Evolutionary conservation across 2,797 vertebrate genomes (phyloP).

Genomic region (Rhabdophis nuchalis): DNA sequence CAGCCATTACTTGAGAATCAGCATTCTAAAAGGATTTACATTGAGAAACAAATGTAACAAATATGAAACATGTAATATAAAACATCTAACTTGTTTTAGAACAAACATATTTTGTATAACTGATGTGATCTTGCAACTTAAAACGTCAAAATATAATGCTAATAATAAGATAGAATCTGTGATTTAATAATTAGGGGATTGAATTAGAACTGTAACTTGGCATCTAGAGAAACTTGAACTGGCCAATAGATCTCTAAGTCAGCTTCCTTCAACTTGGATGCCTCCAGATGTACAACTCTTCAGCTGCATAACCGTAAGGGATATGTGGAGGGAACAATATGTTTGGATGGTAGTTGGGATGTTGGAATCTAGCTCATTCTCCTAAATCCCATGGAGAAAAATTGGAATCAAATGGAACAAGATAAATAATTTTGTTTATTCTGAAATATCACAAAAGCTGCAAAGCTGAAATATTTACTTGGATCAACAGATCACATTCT

Average conservation of each 20-base stretch:
- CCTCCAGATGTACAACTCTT: not conserved
- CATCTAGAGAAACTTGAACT: not conserved
- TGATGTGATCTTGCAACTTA: not conserved
- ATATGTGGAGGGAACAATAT: no score
- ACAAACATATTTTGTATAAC: not conserved
- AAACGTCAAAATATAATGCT: not conserved
- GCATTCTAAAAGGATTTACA: not conserved
- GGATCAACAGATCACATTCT: not conserved
- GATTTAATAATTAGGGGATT: not conserved
- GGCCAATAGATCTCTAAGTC: not conserved
- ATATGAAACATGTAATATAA: not conserved
- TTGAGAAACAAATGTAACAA: not conserved
- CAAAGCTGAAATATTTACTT: not conserved
- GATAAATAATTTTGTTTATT: not conserved
- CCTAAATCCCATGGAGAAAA: not conserved
- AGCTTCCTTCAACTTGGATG: not conserved
- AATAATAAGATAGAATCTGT: not conserved
- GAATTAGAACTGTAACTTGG: not conserved
- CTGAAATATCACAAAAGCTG: not conserved
- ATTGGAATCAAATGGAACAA: not conserved
- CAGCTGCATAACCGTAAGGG: not conserved
- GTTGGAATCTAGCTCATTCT: no score
- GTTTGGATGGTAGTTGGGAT: not conserved
- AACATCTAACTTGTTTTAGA: not conserved
- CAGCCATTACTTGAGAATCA: not conserved